Conservation (phyloP, 2,888 invertebrate genomes). For the Osedax frankpressi region DNA sequence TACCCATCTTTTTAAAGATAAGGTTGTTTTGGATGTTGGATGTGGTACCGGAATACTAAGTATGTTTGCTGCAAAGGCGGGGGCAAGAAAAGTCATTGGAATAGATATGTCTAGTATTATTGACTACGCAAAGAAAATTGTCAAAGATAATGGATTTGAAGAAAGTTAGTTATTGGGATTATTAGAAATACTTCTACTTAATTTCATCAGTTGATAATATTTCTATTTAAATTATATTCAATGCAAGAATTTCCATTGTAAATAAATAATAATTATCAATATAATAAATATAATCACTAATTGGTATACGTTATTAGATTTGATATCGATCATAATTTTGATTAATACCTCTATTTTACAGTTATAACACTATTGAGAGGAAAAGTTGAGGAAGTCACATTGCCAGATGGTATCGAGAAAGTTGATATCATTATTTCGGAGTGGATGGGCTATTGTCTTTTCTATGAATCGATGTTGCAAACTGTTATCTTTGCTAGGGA, state of each 20-base stretch:
- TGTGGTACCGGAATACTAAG: slow-evolving; percentile 97
- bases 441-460: slow-evolving; percentile 76
- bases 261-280: no score
- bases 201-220: no score
- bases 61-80: slow-evolving; percentile 99
- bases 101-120: slow-evolving; percentile 98
- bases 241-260: no score
- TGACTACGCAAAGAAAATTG: slow-evolving; percentile 86
- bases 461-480: slow-evolving; percentile 98
- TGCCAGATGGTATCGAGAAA: slow-evolving; percentile 73
- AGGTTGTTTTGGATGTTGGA: slow-evolving; percentile 88
- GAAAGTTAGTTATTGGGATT: slow-evolving; percentile 25
- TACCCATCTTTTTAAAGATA: slow-evolving; percentile 86
- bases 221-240: no score
- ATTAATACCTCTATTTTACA: no score
- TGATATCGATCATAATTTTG: no score
- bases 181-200: not conserved
- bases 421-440: slow-evolving; percentile 82
- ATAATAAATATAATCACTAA: no score
- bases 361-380: slow-evolving; percentile 47
- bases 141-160: slow-evolving; percentile 55
- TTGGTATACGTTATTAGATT: no score
- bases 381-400: slow-evolving; percentile 79
- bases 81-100: slow-evolving; percentile 84
- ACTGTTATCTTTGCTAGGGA: slow-evolving; percentile 95